Conservation (phyloP, 2,888 invertebrate species). For the Invenusta paracnida region DNA sequence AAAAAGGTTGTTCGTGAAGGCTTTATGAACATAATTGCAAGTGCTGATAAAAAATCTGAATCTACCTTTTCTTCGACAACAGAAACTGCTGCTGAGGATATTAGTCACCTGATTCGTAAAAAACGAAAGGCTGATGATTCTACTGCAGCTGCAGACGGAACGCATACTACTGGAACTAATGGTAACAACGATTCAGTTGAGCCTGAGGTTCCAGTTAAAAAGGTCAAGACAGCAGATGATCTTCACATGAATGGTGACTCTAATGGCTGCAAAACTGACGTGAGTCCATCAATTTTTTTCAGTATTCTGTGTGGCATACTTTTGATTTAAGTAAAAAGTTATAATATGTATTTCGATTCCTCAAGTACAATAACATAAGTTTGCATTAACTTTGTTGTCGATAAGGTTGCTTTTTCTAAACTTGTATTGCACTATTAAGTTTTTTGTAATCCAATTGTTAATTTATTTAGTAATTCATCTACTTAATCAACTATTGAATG, state of each 20-base stretch:
- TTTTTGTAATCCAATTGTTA: too few relatives aligned
- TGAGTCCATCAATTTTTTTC: background rate
- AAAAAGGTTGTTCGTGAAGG: slow-evolving; percentile 34
- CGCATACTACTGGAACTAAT: background rate
- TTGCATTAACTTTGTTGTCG: too few relatives aligned
- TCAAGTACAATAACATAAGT: too few relatives aligned
- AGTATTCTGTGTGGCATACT: background rate
- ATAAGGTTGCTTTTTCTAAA: too few relatives aligned
- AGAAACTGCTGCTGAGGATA: slow-evolving; percentile 1
- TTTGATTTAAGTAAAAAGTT: background rate
- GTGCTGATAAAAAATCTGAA: background rate
- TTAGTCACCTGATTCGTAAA: slow-evolving; percentile 37
- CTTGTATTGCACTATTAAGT: too few relatives aligned
- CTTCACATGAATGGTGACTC: background rate
- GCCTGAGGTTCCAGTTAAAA: background rate
- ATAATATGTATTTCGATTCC: too few relatives aligned
- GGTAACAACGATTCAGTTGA: background rate
- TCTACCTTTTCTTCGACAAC: background rate
- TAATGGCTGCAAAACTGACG: background rate
- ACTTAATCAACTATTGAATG: too few relatives aligned
- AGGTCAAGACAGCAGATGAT: background rate
- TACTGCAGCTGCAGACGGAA: background rate
- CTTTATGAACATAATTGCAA: background rate
- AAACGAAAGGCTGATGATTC: slow-evolving; percentile 31
- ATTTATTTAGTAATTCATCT: too few relatives aligned